Evolutionary conservation across 92 coral and sea anemone species (phyloP).

Genomic region (Virgularia gustaviana): DNA sequence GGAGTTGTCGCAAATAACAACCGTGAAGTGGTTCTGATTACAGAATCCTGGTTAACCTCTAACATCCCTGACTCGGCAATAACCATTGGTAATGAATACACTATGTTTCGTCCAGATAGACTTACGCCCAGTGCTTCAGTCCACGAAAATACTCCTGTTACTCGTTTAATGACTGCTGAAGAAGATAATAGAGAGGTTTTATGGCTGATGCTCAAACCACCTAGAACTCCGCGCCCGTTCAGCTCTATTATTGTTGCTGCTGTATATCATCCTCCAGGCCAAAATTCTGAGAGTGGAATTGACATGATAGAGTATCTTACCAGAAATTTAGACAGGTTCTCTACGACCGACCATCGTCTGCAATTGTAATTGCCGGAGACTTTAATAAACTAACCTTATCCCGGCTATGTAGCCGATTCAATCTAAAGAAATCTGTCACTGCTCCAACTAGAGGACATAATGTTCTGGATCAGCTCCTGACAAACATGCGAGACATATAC

Average conservation of each 20-base stretch:
- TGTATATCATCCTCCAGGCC: slow-evolving; percentile 9
- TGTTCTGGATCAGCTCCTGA: slow-evolving; percentile 9
- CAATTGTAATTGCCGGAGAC: slow-evolving; percentile 21
- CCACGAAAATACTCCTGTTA: slow-evolving; percentile 52
- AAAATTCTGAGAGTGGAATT: slow-evolving; percentile 3
- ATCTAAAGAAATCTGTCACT: neutral
- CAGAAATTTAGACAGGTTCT: slow-evolving; percentile 31
- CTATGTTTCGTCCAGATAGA: slow-evolving; percentile 35
- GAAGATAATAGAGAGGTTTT: slow-evolving; percentile 46
- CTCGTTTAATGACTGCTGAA: slow-evolving; percentile 39
- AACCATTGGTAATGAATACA: slow-evolving; percentile 16
- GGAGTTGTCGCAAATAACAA: neutral
- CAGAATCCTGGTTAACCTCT: slow-evolving; percentile 17
- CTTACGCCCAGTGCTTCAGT: slow-evolving; percentile 44
- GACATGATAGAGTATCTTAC: slow-evolving; percentile 22
- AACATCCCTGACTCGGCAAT: slow-evolving; percentile 14
- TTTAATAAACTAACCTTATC: slow-evolving; percentile 1
- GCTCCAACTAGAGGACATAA: slow-evolving; percentile 29
- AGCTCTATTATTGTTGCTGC: slow-evolving; percentile 29
- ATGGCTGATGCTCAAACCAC: slow-evolving; percentile 51
- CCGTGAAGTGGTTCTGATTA: neutral
- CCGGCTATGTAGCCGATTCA: slow-evolving; percentile 13
- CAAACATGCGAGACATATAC: slow-evolving; percentile 13
- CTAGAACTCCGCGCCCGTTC: slow-evolving; percentile 29
- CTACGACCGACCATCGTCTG: slow-evolving; percentile 19